Evolutionary conservation across 2,113 vertebrate species (phyloP).

Genomic region (Eulemur macaco): DNA sequence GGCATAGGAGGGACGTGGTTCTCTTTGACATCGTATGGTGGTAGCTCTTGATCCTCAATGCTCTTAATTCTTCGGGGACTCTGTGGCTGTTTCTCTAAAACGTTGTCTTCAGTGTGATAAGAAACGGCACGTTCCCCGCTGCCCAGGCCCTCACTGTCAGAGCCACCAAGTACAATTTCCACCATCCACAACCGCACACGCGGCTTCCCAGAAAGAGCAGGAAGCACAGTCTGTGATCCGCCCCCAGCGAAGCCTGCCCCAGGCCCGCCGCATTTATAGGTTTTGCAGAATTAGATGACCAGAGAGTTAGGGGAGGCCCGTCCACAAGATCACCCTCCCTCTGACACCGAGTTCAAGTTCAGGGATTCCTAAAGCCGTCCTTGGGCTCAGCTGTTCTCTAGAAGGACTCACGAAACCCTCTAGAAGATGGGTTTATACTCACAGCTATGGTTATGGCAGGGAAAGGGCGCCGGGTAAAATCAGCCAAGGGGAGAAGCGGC

Average conservation of each 20-base stretch:
- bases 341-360: not conserved
- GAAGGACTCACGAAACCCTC: not conserved
- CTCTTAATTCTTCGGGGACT: fast-evolving
- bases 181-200: fast-evolving
- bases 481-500: not conserved
- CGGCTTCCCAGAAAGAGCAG: not conserved
- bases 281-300: too few species aligned
- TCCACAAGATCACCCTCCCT: not conserved
- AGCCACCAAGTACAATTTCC: too few species aligned
- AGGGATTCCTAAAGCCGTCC: not conserved
- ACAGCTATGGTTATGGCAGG: not conserved
- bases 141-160: fast-evolving
- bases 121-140: too few species aligned
- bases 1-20: not conserved
- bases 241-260: too few species aligned
- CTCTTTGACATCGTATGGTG: fast-evolving
- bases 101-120: fast-evolving
- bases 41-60: not conserved
- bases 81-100: not conserved
- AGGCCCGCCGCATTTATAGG: fast-evolving
- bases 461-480: not conserved
- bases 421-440: not conserved
- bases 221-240: too few species aligned
- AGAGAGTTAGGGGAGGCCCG: not conserved
- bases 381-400: fast-evolving